These are phyloP conservation scores for Falco punctatus DNA, from an alignment of 2,113 vertebrate species.

Conservation along the genomic window DNA sequence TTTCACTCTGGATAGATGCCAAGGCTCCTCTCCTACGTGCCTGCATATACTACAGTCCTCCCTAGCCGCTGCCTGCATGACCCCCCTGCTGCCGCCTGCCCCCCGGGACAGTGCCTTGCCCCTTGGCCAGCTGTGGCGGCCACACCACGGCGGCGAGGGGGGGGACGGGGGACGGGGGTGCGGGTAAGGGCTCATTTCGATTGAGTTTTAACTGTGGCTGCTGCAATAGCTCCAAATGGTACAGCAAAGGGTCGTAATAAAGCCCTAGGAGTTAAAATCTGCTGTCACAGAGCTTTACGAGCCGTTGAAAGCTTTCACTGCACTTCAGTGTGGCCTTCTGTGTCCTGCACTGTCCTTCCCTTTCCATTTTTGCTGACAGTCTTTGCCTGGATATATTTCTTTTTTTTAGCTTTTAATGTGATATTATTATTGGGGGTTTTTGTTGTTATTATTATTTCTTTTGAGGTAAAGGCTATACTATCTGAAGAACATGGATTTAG, in stretches of 20 bases:
- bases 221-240: background rate
- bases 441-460: background rate
- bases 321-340: background rate
- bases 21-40: background rate
- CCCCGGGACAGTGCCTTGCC: rapidly evolving
- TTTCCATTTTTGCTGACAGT: background rate
- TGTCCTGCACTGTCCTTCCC: background rate
- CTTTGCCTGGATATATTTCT: background rate
- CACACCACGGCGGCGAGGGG: too few species aligned
- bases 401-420: background rate
- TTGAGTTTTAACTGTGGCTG: rapidly evolving
- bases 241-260: rapidly evolving
- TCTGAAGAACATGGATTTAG: background rate
- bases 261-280: background rate
- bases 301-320: background rate
- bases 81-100: background rate
- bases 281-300: background rate
- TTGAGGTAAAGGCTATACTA: background rate
- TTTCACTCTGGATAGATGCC: background rate
- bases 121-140: too few species aligned
- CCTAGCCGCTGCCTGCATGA: rapidly evolving
- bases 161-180: too few species aligned
- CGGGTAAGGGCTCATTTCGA: rapidly evolving
- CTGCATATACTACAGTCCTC: background rate
- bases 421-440: too few species aligned